Base-by-base conservation (phyloP, 1,140 invertebrate species). In the Lasioglossum albipes region DNA sequence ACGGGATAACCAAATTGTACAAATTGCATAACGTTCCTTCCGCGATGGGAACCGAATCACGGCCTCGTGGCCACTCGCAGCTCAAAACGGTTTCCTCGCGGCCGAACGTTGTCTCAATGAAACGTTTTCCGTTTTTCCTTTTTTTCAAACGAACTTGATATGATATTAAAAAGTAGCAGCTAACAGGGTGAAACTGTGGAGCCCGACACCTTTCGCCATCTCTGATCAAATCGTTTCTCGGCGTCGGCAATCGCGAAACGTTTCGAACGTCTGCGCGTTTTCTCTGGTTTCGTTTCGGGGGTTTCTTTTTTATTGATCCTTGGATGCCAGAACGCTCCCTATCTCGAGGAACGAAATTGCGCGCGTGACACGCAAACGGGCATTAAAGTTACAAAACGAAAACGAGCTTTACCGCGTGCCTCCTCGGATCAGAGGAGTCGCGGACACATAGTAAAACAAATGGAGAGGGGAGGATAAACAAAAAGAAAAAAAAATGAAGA, bases 351-450 rank as follows among this genome's bases (percentile, higher is more conserved):
- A 82, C 31, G 54, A 76, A 59, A n/a, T 59, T 73, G 71, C 49
- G 61, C 77, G 75, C 67, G 75, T 76, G 59, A 85, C 45, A 59
- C 75, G 70, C 71, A 79, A 49, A 86, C 85, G 91, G 91, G 91
- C 90, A 92, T 92, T 91, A 92, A 86, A 4, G 89, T 90, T 90
- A 89, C 83, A 88, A 86, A 89, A 82, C 36, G 36, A 64, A 89
- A 85, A 91, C 87, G 92, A 92, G 91, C 90, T 91, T 92, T 92
- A 91, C 66, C 83, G 31, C 85, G 84, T 73, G 74, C 62, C 69
- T 62, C 71, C 70, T 66, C 41, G 4, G 22, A 27, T 18, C 4
- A 13, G 41, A 84, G 76, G n/a, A 82, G 74, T 87, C 75, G 84
- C 74, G 84, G 81, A 84, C 76, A 49, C 77, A 86, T 76, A 77